Evolutionary conservation across 2,888 invertebrate genomes (phyloP).

Genomic region (Nemapogon koenigi): DNA sequence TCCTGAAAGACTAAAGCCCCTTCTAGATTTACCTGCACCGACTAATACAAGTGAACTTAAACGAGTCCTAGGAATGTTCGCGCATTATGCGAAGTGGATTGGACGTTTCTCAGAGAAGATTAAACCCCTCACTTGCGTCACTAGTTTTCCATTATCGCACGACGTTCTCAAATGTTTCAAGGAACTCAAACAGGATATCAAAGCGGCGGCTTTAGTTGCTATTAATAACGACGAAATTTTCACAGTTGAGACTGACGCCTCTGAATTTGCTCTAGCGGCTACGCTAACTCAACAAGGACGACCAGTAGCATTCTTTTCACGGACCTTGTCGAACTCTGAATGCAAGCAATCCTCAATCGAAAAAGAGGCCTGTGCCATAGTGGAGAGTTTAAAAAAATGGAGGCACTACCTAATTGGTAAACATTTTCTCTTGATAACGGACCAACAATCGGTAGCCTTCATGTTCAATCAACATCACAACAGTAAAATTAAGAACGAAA

Average conservation of each 20-base stretch:
- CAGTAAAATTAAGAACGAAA: too few species aligned
- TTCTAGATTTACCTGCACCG: not conserved
- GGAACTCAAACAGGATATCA: not conserved
- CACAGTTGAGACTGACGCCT: not conserved
- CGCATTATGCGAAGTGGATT: not conserved
- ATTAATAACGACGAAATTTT: not conserved
- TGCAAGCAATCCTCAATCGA: not conserved
- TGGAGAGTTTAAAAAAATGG: not conserved
- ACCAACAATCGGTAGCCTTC: not conserved
- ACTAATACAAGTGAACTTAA: not conserved
- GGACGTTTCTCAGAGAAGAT: not conserved
- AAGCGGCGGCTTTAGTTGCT: not conserved
- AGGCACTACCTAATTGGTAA: not conserved
- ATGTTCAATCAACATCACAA: not conserved
- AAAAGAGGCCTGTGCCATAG: not conserved
- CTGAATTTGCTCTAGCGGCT: not conserved
- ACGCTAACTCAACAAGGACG: not conserved
- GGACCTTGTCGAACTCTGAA: not conserved
- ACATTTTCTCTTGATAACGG: constrained; percentile 3
- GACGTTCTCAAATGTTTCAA: not conserved
- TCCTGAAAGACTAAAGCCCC: not conserved
- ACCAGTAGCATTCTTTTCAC: not conserved
- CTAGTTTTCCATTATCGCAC: not conserved
- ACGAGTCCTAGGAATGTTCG: not conserved
- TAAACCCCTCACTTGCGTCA: not conserved